Percentiles rank a stretch among this genome's conserved stretches.
phyloP scores from a whole-genome alignment of 2,113 vertebrate species.

The Cyanistes caeruleus region DNA sequence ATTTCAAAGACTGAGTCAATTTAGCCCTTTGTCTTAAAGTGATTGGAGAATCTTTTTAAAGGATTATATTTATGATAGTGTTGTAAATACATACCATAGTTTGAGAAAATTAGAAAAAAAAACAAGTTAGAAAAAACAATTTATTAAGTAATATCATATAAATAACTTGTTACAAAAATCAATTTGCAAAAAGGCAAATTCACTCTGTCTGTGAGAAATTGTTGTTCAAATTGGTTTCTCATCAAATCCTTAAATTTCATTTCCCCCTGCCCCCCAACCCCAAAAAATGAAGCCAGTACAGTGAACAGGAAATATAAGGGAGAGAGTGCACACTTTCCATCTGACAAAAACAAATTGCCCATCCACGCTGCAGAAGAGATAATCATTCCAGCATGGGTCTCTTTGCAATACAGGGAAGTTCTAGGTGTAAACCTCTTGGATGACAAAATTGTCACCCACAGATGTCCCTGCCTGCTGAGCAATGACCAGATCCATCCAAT shows the following conservation, averaged over 20 bases:
- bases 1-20: not conserved
- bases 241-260: slow-evolving; percentile 74
- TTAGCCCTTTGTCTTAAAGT: not conserved
- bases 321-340: slow-evolving; percentile 61
- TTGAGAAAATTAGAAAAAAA: slow-evolving; percentile 57
- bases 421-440: not conserved
- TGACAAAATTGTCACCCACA: not conserved
- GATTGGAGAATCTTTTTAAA: not conserved
- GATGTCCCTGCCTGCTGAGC: not conserved
- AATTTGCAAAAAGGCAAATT: slow-evolving; percentile 93
- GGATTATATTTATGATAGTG: not conserved
- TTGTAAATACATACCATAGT: not conserved
- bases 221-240: slow-evolving; percentile 78
- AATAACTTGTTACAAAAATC: slow-evolving; percentile 98
- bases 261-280: slow-evolving; percentile 13
- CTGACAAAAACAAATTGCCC: slow-evolving; percentile 56
- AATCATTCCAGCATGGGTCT: slow-evolving; percentile 29
- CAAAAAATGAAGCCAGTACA: slow-evolving; percentile 72
- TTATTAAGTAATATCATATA: slow-evolving; percentile 93
- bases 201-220: slow-evolving; percentile 78
- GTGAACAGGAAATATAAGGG: slow-evolving; percentile 69
- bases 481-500: not conserved
- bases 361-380: slow-evolving; percentile 67
- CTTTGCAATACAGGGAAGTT: slow-evolving; percentile 61
- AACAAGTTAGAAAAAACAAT: slow-evolving; percentile 79